phyloP scores from a whole-genome alignment of 2,888 invertebrate genomes.

The Meta bourneti region DNA sequence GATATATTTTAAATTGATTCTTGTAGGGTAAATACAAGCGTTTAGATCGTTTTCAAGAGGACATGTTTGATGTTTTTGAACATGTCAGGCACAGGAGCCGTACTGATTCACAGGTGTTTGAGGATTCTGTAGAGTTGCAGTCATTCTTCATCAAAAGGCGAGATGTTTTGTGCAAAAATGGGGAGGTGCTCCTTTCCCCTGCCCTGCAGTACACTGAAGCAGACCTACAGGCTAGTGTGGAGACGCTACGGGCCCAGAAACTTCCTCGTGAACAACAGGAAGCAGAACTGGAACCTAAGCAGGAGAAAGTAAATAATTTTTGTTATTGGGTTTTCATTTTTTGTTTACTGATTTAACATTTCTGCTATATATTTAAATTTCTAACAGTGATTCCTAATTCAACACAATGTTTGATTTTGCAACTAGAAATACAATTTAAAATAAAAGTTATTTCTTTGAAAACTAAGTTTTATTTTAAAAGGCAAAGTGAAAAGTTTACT shows the following conservation, averaged over 20 bases:
- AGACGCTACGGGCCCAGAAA: constrained; percentile 88
- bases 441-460: background rate
- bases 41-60: constrained; percentile 96
- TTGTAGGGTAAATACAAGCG: constrained; percentile 92
- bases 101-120: constrained; percentile 95
- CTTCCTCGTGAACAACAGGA: constrained; percentile 84
- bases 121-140: constrained; percentile 96
- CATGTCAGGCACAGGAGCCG: constrained; percentile 91
- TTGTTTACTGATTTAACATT: background rate
- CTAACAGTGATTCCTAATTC: too few relatives aligned
- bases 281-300: constrained; percentile 84
- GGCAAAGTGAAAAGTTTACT: background rate
- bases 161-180: constrained; percentile 88
- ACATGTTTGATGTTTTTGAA: constrained; percentile 96
- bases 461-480: background rate
- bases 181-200: constrained; percentile 90
- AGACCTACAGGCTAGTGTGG: constrained; percentile 88
- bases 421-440: too few relatives aligned
- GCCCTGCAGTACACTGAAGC: constrained; percentile 90
- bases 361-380: background rate
- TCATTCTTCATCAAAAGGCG: constrained; percentile 89
- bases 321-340: background rate
- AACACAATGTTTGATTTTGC: too few relatives aligned
- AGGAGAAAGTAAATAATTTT: constrained; percentile 59
- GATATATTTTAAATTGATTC: background rate